Conservation (phyloP, 2,113 vertebrate species). For the Myotis davidii region DNA sequence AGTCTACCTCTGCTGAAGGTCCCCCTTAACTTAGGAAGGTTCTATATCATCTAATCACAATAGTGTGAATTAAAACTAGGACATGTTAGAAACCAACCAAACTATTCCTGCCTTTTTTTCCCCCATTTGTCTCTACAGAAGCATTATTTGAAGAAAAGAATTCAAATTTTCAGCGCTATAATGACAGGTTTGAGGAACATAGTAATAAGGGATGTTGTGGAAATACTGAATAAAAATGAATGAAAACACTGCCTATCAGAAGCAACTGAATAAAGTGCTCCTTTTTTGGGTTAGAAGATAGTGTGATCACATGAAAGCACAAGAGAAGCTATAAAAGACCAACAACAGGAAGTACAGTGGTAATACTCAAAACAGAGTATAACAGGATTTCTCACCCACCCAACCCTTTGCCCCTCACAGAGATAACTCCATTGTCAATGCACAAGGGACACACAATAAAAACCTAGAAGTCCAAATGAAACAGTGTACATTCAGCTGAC, state of each 20-base stretch:
- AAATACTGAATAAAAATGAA: conserved; percentile 42
- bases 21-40: not conserved
- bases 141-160: conserved; percentile 37
- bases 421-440: conserved; percentile 65
- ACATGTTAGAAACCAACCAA: conserved; percentile 33
- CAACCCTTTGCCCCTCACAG: not conserved
- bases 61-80: not conserved
- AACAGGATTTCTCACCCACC: conserved; percentile 14
- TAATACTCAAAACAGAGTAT: not conserved
- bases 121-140: conserved; percentile 2
- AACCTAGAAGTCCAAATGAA: conserved; percentile 62
- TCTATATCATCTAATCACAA: not conserved
- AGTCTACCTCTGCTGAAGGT: not conserved
- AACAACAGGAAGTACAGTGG: conserved; percentile 8
- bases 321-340: conserved; percentile 55
- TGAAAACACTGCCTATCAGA: conserved; percentile 46
- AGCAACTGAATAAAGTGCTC: conserved; percentile 41
- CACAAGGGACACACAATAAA: conserved; percentile 77
- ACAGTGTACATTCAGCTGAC: not conserved
- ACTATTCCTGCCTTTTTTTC: not conserved
- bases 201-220: not conserved
- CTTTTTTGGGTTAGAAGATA: conserved; percentile 51
- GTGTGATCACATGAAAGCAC: conserved; percentile 37
- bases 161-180: not conserved
- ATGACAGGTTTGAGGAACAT: conserved; percentile 44